Conservation (phyloP, 1,140 invertebrate genomes). For the Subanguina moxae region DNA sequence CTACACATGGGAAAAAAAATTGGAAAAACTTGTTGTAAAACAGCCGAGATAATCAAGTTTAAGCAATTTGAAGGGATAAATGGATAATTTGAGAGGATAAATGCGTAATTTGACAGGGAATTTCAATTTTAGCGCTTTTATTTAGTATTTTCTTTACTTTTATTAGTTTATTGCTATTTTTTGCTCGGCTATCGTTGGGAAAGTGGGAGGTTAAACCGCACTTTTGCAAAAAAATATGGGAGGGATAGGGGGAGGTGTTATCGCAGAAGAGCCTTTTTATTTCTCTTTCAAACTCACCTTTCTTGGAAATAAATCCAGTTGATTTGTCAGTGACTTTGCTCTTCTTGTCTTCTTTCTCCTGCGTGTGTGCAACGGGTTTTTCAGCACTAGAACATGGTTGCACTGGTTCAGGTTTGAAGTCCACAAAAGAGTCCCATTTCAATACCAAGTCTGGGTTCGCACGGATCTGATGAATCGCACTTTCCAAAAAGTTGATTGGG, state of each 20-base stretch:
- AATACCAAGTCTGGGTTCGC: slow-evolving; percentile 40
- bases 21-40: too few species aligned
- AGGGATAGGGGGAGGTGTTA: neutral
- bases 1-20: neutral
- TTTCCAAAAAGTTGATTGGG: slow-evolving; percentile 53
- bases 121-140: too few species aligned
- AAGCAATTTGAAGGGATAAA: too few species aligned
- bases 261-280: neutral
- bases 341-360: neutral
- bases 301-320: too few species aligned
- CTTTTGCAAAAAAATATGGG: neutral
- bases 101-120: too few species aligned
- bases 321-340: slow-evolving; percentile 6
- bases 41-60: too few species aligned
- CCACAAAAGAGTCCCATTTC: slow-evolving; percentile 43
- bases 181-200: too few species aligned
- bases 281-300: too few species aligned
- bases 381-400: neutral
- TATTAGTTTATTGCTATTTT: too few species aligned
- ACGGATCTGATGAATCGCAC: slow-evolving; percentile 36
- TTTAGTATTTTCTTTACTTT: too few species aligned
- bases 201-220: too few species aligned
- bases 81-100: too few species aligned
- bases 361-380: neutral
- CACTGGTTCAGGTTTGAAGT: slow-evolving; percentile 1